Evolutionary conservation across 2,113 vertebrate genomes (phyloP).

Genomic region (Penelope pileata): DNA sequence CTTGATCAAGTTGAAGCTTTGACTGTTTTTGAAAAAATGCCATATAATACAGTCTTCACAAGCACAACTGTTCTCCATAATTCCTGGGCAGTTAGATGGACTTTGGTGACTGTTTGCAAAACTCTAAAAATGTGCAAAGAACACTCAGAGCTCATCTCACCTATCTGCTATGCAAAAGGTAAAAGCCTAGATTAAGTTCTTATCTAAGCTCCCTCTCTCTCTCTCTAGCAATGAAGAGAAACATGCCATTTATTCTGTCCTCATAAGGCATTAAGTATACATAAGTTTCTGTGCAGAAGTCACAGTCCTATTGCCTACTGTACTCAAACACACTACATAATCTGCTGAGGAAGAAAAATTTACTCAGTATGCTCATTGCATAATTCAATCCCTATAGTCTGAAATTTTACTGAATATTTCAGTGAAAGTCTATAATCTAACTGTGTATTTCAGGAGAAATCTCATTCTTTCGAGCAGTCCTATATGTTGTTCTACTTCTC

Average conservation of each 20-base stretch:
- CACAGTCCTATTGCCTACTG: neutral
- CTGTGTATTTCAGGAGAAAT: neutral
- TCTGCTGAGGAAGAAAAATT: neutral
- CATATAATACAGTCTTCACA: neutral
- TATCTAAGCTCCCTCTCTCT: neutral
- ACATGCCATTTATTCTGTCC: neutral
- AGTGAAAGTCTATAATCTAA: neutral
- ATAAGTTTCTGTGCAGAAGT: neutral
- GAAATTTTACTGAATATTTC: neutral
- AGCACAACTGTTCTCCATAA: neutral
- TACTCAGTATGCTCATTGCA: neutral
- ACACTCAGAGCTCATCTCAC: neutral
- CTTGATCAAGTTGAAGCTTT: neutral
- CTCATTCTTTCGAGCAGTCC: neutral
- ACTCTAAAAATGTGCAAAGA: accelerated
- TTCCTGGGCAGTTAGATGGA: neutral
- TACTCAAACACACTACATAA: accelerated
- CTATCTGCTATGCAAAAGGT: neutral
- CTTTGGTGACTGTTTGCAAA: neutral
- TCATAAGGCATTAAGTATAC: neutral
- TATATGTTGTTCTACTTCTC: neutral
- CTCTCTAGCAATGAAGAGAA: neutral
- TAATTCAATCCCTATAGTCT: neutral
- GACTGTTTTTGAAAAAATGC: neutral
- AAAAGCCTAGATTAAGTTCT: neutral